Evolutionary conservation across 2,888 invertebrate species (phyloP).

Genomic region (Hanleya hanleyi): DNA sequence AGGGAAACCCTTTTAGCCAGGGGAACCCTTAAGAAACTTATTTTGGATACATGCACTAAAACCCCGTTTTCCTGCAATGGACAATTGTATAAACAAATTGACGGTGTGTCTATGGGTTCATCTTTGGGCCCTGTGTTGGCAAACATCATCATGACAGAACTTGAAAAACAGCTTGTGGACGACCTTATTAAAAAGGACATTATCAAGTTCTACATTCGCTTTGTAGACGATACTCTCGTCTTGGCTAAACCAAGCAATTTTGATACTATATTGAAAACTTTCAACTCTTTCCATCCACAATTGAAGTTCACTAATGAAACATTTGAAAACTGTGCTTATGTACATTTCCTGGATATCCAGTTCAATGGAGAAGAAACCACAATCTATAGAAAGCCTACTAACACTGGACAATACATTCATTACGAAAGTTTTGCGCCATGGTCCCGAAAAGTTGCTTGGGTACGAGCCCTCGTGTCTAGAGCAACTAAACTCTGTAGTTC

Average conservation of each 20-base stretch:
- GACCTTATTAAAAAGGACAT: background rate
- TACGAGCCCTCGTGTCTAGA: no score
- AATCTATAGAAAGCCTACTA: background rate
- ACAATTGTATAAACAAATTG: background rate
- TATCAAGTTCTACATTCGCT: background rate
- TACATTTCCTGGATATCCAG: background rate
- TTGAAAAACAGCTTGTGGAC: background rate
- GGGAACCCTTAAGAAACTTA: conserved; percentile 3
- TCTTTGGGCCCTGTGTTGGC: background rate
- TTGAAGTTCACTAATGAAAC: background rate
- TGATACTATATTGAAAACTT: background rate
- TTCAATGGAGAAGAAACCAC: background rate
- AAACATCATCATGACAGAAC: background rate
- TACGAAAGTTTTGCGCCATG: background rate
- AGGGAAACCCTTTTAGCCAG: no score
- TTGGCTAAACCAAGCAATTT: background rate
- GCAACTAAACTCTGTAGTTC: no score
- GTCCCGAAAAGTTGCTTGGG: no score
- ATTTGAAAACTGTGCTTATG: background rate
- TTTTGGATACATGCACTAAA: background rate
- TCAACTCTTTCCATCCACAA: background rate
- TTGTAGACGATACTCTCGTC: background rate
- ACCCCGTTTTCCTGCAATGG: background rate
- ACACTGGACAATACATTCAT: background rate
- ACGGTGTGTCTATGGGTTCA: background rate